Evolutionary conservation across 2,113 vertebrate species (phyloP).

Genomic region (Scortum barcoo): DNA sequence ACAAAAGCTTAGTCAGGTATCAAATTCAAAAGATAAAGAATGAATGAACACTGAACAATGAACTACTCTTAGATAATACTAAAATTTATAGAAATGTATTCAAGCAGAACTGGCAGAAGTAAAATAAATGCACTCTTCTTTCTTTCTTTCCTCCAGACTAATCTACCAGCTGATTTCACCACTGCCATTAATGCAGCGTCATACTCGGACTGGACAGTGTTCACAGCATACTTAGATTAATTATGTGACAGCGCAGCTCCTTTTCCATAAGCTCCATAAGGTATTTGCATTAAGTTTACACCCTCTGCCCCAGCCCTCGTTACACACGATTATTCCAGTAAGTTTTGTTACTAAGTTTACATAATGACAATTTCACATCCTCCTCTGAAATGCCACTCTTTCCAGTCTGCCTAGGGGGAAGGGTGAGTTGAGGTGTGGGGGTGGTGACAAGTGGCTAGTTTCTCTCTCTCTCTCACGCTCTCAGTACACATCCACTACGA

Average conservation of each 20-base stretch:
- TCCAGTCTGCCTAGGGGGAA: conserved; percentile 12
- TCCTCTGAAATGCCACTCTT: conserved; percentile 18
- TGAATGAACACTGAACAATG: neutral
- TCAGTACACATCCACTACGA: neutral
- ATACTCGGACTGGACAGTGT: neutral
- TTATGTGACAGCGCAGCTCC: neutral
- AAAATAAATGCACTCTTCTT: neutral
- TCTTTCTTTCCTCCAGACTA: too few species aligned
- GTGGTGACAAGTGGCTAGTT: neutral
- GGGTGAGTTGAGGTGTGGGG: neutral
- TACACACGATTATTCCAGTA: neutral
- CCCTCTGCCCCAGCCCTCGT: neutral
- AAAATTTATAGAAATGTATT: neutral
- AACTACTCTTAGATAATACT: neutral
- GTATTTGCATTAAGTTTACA: neutral
- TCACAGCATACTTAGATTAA: too few species aligned
- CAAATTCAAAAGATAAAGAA: neutral
- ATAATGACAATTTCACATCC: conserved; percentile 21
- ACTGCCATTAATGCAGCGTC: neutral
- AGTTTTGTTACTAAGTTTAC: conserved; percentile 21
- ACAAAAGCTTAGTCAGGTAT: neutral
- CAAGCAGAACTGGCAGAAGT: neutral
- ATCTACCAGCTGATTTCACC: neutral
- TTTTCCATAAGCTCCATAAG: neutral
- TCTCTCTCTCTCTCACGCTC: neutral